phyloP scores from a whole-genome alignment of 2,888 invertebrate species.

The Rhimphoctona megacephalus region DNA sequence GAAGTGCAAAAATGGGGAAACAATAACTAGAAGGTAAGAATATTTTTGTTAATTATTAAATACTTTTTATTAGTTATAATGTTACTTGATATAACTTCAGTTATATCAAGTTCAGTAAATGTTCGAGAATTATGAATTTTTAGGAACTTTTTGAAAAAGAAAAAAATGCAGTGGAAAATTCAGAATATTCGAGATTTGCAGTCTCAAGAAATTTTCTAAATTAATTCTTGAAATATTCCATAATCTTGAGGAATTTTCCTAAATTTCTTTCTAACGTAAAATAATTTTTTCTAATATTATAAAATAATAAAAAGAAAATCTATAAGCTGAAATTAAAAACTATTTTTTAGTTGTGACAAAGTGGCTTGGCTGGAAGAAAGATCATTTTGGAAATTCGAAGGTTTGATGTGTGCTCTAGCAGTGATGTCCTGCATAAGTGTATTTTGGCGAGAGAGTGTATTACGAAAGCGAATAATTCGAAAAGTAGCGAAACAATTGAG shows the following conservation, averaged over 20 bases:
- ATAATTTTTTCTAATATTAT: not conserved
- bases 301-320: no score
- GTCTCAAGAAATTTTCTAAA: no score
- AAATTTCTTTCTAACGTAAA: no score
- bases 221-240: no score
- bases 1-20: slow-evolving; percentile 92
- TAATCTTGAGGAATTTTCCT: no score
- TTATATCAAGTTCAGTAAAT: not conserved
- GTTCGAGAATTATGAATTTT: not conserved
- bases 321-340: not conserved
- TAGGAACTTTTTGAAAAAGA: not conserved
- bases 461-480: slow-evolving; percentile 81
- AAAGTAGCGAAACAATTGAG: slow-evolving; percentile 83
- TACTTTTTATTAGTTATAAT: slow-evolving; percentile 39
- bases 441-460: slow-evolving; percentile 82
- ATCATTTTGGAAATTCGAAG: slow-evolving; percentile 93
- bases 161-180: not conserved
- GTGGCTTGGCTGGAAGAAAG: slow-evolving; percentile 94
- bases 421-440: slow-evolving; percentile 86
- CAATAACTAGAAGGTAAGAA: slow-evolving; percentile 90
- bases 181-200: no score
- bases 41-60: not conserved
- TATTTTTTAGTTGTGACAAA: slow-evolving; percentile 90
- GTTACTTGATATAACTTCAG: not conserved
- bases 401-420: slow-evolving; percentile 89